Base-by-base conservation (phyloP, 2,113 vertebrate species). In the Tupaia chinensis region DNA sequence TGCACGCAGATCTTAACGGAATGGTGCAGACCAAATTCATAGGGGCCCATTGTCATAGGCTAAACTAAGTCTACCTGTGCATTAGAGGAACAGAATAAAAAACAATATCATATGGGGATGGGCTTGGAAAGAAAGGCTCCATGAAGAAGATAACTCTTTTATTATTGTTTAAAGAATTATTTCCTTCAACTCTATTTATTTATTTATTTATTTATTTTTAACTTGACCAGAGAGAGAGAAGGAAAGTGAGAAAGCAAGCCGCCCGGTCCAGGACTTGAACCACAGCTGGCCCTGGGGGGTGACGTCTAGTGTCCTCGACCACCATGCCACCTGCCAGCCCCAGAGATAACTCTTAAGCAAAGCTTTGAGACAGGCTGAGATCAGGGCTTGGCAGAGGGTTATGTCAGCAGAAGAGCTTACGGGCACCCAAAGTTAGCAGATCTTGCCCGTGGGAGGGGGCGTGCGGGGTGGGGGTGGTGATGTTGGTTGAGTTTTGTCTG, bases 71-170 rank as follows among this genome's bases (percentile, higher is more conserved):
- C 83, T 8, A 34, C 76, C 29, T 80, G 1, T 25, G 54, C 72
- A 54, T 34, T 87, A 63, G 70, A 44, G 54, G 87, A 83, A 74
- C 60, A 56, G 53, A 87, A 87, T 63, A 74, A 68, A 68, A 89
- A 74, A 60, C 58, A 63, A 56, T 61, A 68, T 73, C 15, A 8
- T 58, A 53, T 56, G n/a, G 20, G 58, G 73, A 63, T 85, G 66
- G 80, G 13, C 63, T 76, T 53, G 34, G 77, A 32, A 94, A 79
- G 83, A 73, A 87, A 78, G 60, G 19, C 56, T 84, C 82, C 93
- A 2, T 14, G 44, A 68, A 88, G 65, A 27, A 85, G 66, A 83
- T 20, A 60, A 82, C 70, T 83, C n/a, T 66, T 44, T 44, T 44
- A 44, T 44, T 44, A 44, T 44, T 44, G 5, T 44, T 44, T 44